Evolutionary conservation across 37 sponge, comb jelly and placozoan genomes (phyloP).

Genomic region (Petrosia ficiformis): DNA sequence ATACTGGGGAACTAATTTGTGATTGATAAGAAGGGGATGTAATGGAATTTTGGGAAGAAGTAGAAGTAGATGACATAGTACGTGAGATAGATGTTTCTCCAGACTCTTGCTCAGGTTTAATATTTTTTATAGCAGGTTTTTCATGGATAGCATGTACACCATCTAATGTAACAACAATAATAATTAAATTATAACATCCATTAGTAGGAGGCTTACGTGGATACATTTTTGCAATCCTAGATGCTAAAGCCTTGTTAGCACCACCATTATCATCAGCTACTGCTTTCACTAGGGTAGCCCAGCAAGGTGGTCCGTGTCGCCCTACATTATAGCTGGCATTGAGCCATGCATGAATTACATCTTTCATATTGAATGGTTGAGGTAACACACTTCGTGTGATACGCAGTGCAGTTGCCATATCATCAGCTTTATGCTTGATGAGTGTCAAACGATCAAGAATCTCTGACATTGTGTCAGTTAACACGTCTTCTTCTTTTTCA

Average conservation of each 20-base stretch:
- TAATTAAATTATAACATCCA: too few relatives aligned
- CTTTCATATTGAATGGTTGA: neutral
- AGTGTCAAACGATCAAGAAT: neutral
- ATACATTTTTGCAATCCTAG: neutral
- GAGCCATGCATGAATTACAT: neutral
- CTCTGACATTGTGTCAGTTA: neutral
- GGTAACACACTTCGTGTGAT: neutral
- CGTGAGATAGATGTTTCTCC: too few relatives aligned
- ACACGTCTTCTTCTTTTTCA: neutral
- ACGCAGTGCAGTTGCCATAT: neutral
- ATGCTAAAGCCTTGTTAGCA: neutral
- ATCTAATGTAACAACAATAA: too few relatives aligned
- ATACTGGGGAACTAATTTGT: too few relatives aligned
- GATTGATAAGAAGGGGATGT: too few relatives aligned
- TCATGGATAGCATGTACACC: too few relatives aligned
- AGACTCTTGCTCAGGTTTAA: too few relatives aligned
- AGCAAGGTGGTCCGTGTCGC: neutral
- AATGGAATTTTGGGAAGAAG: too few relatives aligned
- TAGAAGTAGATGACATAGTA: too few relatives aligned
- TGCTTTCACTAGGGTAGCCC: neutral
- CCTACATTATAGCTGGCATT: neutral
- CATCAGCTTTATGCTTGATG: neutral
- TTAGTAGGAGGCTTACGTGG: too few relatives aligned
- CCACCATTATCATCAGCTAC: neutral
- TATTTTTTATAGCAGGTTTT: too few relatives aligned